Percentiles rank a stretch among this genome's conserved stretches.
phyloP scores from a whole-genome alignment of 2,797 vertebrate species.

The Gobionotothen gibberifrons region DNA sequence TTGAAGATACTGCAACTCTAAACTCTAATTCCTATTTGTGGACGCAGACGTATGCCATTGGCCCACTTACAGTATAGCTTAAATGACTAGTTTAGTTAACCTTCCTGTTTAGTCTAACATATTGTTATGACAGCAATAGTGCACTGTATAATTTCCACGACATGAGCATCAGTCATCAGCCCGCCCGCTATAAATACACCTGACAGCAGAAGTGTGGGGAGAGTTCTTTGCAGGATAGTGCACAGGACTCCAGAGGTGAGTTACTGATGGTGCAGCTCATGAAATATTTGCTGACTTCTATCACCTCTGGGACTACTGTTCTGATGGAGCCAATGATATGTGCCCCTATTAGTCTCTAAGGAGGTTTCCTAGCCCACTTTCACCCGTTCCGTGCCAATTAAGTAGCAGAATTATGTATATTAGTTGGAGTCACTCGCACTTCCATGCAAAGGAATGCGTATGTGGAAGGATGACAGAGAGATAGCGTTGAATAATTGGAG shows the following conservation, averaged over 20 bases:
- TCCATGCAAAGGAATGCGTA: conserved; percentile 85
- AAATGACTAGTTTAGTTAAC: conserved; percentile 90
- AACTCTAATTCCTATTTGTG: conserved; percentile 51
- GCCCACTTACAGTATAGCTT: conserved; percentile 84
- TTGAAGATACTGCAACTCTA: conserved; percentile 24
- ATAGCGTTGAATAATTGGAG: conserved; percentile 95
- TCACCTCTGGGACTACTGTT: conserved; percentile 93
- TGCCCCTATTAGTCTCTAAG: conserved; percentile 92
- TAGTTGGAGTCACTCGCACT: conserved; percentile 92
- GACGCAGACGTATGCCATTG: conserved; percentile 74
- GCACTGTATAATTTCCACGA: conserved; percentile 84
- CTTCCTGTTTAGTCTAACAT: conserved; percentile 83
- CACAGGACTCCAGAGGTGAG: conserved; percentile 85
- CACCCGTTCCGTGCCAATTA: conserved; percentile 93
- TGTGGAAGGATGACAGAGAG: conserved; percentile 91
- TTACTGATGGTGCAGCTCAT: conserved; percentile 85
- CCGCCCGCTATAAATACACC: conserved; percentile 86
- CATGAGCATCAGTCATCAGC: conserved; percentile 89
- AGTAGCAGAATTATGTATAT: conserved; percentile 98
- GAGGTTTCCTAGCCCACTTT: conserved; percentile 91
- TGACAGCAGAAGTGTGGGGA: conserved; percentile 81
- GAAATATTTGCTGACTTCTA: conserved; percentile 93
- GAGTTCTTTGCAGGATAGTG: conserved; percentile 80
- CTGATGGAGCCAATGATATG: conserved; percentile 95
- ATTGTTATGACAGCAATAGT: conserved; percentile 83